These are phyloP conservation scores for Acrobasis consociella DNA, from an alignment of 2,888 invertebrate species.

Conservation along the genomic window DNA sequence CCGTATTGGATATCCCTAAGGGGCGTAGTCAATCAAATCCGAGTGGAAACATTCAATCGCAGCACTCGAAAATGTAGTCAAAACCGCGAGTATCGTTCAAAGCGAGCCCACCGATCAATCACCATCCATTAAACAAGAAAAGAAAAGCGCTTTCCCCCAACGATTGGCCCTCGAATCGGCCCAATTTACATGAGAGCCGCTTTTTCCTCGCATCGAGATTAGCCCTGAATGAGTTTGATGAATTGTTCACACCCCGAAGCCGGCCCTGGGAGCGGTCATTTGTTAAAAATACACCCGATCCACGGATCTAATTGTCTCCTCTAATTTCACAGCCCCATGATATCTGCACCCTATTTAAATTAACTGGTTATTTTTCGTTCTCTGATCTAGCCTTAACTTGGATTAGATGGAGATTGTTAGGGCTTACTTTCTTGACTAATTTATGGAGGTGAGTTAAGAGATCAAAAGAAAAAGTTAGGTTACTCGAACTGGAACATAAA, in stretches of 20 bases:
- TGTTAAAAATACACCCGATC: slow-evolving; percentile 83
- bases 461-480: not conserved
- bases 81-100: slow-evolving; percentile 77
- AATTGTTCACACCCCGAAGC: slow-evolving; percentile 73
- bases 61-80: slow-evolving; percentile 73
- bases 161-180: slow-evolving; percentile 80
- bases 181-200: slow-evolving; percentile 83
- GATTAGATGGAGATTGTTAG: not conserved
- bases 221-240: slow-evolving; percentile 83
- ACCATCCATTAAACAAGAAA: slow-evolving; percentile 82
- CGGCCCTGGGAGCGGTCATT: slow-evolving; percentile 70
- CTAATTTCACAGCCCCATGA: slow-evolving; percentile 80
- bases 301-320: slow-evolving; percentile 82
- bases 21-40: slow-evolving; percentile 44
- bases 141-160: slow-evolving; percentile 81
- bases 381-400: slow-evolving; percentile 26
- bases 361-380: slow-evolving; percentile 54
- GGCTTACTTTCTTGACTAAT: not conserved
- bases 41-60: slow-evolving; percentile 58
- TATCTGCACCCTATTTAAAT: slow-evolving; percentile 69
- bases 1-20: slow-evolving; percentile 20
- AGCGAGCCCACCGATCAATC: slow-evolving; percentile 76
- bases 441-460: not conserved
- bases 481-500: slow-evolving; percentile 10
- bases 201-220: slow-evolving; percentile 82